Base-by-base conservation (phyloP, 2,797 vertebrate genomes). In the Neostethus bicornis region DNA sequence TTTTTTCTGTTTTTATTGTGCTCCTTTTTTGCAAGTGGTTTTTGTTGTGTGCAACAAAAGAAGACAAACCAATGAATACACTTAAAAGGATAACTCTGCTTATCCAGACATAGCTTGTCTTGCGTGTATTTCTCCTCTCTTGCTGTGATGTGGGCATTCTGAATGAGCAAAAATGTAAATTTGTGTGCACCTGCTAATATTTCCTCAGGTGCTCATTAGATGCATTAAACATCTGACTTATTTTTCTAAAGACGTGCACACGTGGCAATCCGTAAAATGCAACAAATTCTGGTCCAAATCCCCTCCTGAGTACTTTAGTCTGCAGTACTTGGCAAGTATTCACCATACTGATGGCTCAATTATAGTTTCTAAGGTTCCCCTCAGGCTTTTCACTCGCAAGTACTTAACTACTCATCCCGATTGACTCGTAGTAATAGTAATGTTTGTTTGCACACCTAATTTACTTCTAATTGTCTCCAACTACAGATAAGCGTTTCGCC, bases 381-480 rank as follows among this genome's bases (percentile, higher is more conserved):
- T 64, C 48, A 47, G 66, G 79, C 70, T 63, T 26, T 52, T 78
- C 51, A 12, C 51, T 34, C 48, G 45, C 61, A 66, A 77, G 45
- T 60, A 19, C 46, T 80, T 59, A 75, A 65, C 43, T 35, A 47
- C 60, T 67, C 55, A 66, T 80, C 66, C 60, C 39, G 46, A 39
- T 54, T 50, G 52, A 53, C 67, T 63, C 38, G 31, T 65, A 70
- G 80, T 75, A 69, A 31, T 65, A 70, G 80, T 75, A 69, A 59
- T 70, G 62, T 83, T 84, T 84, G 79, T 71, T 72, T 75, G 54
- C 63, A 55, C 56, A 73, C 63, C 55, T 64, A 74, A 74, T 75
- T 73, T 70, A 71, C 51, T 70, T 37, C 26, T 56, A 64, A 71
- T 75, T 79, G 73, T 70, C 55, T 34, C 25, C 65, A 51, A 53